Evolutionary conservation across 2,888 invertebrate species (phyloP).

Genomic region (Euphydryas editha): DNA sequence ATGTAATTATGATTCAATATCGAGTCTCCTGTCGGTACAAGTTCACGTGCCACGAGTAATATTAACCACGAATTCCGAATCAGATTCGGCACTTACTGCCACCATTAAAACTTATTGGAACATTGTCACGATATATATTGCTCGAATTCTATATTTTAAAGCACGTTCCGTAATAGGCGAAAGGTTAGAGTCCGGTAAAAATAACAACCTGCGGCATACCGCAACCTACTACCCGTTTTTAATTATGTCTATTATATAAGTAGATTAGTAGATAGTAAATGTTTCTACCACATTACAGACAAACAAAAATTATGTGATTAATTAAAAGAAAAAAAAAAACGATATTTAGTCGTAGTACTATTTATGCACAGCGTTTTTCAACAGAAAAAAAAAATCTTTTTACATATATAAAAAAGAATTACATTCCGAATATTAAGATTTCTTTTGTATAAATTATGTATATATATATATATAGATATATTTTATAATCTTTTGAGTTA

Average conservation of each 20-base stretch:
- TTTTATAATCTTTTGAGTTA: too few relatives aligned
- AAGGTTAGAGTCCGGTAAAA: slow-evolving; percentile 16
- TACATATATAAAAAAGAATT: too few relatives aligned
- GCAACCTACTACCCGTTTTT: background rate
- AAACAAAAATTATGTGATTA: background rate
- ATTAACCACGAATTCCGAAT: slow-evolving; percentile 36
- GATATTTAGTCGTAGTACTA: too few relatives aligned
- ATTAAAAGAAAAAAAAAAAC: too few relatives aligned
- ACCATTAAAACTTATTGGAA: slow-evolving; percentile 38
- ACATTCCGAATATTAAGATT: too few relatives aligned
- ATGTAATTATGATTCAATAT: slow-evolving; percentile 9
- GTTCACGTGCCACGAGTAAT: slow-evolving; percentile 23
- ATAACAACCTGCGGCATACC: background rate
- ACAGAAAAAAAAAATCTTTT: too few relatives aligned
- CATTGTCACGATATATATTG: slow-evolving; percentile 41
- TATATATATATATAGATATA: too few relatives aligned
- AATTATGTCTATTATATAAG: background rate
- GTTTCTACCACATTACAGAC: background rate
- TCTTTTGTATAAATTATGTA: too few relatives aligned
- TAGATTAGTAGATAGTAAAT: background rate
- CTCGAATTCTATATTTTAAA: slow-evolving; percentile 25
- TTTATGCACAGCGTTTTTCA: too few relatives aligned
- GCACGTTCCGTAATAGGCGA: slow-evolving; percentile 22
- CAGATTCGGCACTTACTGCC: slow-evolving; percentile 35
- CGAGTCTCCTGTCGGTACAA: background rate